Evolutionary conservation across 1,140 invertebrate species (phyloP).

Genomic region (Macrostomum lignano): DNA sequence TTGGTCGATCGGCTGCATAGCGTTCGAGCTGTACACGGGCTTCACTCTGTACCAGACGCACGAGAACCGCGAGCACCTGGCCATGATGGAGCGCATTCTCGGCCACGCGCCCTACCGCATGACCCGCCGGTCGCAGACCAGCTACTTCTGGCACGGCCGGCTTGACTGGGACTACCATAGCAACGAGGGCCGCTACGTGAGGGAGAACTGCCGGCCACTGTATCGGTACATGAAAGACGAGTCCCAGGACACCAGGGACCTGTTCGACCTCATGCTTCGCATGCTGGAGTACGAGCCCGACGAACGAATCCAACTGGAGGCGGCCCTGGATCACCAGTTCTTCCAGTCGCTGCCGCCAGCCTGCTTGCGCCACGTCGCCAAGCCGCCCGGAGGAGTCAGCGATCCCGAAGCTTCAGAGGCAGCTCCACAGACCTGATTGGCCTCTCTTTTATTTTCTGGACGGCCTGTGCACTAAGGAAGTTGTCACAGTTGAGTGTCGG

Average conservation of each 20-base stretch:
- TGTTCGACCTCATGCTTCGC: constrained; percentile 69
- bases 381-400: too few species aligned
- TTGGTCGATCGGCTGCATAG: constrained; percentile 95
- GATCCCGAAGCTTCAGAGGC: too few species aligned
- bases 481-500: too few species aligned
- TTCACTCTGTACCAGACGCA: constrained; percentile 95
- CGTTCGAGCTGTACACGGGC: constrained; percentile 90
- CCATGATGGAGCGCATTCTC: constrained; percentile 96
- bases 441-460: too few species aligned
- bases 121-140: constrained; percentile 47
- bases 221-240: constrained; percentile 61
- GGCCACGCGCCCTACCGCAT: constrained; percentile 78
- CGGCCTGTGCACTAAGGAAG: too few species aligned
- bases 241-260: constrained; percentile 49
- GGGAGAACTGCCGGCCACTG: constrained; percentile 73
- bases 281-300: constrained; percentile 90
- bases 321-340: constrained; percentile 67
- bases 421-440: too few species aligned
- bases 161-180: constrained; percentile 25
- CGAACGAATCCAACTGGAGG: constrained; percentile 53
- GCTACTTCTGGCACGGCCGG: constrained; percentile 22
- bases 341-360: constrained; percentile 32
- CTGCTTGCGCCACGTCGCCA: too few species aligned
- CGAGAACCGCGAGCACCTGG: constrained; percentile 92
- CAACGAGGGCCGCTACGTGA: constrained; percentile 20